Percentiles rank a stretch among this genome's conserved stretches.
These are phyloP conservation scores for Amphiprion clarkii DNA, from an alignment of 2,797 vertebrate genomes.

Conservation along the genomic window DNA sequence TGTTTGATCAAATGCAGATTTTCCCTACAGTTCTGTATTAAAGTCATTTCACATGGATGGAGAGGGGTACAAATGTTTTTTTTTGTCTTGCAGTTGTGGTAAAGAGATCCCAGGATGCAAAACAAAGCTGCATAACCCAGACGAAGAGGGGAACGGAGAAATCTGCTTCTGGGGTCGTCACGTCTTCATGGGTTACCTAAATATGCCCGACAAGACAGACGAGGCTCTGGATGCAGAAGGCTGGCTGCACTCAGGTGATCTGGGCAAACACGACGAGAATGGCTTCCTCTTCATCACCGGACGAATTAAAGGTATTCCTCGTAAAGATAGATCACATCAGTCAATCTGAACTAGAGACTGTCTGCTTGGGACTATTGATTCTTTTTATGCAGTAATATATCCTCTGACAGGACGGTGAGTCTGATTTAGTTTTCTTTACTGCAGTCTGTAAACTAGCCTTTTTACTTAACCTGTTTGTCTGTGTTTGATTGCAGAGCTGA, in stretches of 20 bases:
- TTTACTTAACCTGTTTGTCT: neutral
- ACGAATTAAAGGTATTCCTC: conserved; percentile 91
- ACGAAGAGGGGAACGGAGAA: conserved; percentile 87
- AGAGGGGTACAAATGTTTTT: neutral
- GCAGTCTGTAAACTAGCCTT: neutral
- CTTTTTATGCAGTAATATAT: neutral
- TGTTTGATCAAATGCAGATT: neutral
- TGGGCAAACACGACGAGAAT: conserved; percentile 88
- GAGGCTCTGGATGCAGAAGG: conserved; percentile 90
- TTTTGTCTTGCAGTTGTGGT: conserved; percentile 86
- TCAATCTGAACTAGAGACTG: too few relatives aligned
- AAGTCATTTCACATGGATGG: accelerated
- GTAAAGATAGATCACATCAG: neutral
- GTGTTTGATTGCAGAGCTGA: conserved; percentile 87
- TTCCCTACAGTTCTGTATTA: neutral
- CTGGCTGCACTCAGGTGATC: conserved; percentile 96
- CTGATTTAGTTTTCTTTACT: neutral
- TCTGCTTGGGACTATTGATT: too few relatives aligned
- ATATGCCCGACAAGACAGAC: conserved; percentile 87
- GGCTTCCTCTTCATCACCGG: conserved; percentile 94
- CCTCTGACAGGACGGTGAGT: neutral
- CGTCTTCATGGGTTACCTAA: conserved; percentile 98
- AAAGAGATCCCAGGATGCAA: conserved; percentile 86
- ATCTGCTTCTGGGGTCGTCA: conserved; percentile 95
- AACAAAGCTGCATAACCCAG: conserved; percentile 86